Base-by-base conservation (phyloP, 2,888 invertebrate genomes). In the Conomelus anceps region DNA sequence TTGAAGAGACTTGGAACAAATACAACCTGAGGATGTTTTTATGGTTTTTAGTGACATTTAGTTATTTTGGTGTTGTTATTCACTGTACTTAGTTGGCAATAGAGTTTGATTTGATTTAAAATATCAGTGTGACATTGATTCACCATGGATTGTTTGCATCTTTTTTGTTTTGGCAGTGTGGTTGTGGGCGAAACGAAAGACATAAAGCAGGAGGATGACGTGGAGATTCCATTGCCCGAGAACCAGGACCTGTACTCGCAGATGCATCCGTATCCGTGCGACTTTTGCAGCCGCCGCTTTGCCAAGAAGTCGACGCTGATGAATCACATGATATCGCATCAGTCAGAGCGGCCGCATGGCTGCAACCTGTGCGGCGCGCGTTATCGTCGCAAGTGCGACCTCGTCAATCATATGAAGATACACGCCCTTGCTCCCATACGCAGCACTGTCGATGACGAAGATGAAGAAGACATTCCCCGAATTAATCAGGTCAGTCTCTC, bases 311-410 rank as follows among this genome's bases (percentile, higher is more conserved):
- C 96, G 4, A 97, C 96, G 90, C 94, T 97, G 0, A 96, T 97
- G 96, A 97, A 96, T 93, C 97, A 97, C 92, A 97, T 97, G 97
- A 96, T 97, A 7, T 96, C 97, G 0, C 97, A 97, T 93, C 97
- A 97, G 93, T 97, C 96, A 87, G 97, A 97, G 93, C 94, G 97
- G 11, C 97, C 97, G 1, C 96, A 97, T 92, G 96, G 96, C 22
- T 97, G 97, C 93, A 97, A 97, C 93, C 93, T 97, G 89, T 97
- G 97, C 92, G 97, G 97, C 0, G 96, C 96, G 22, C 95, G 97
- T 1, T 97, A 97, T 92, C 96, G 96, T 23, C 95, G 97, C 90
- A 96, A 96, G 92, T 95, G 95, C 91, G 97, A 97, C 93, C 95
- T 97, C 87, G 96, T 97, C 94, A 97, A 96, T 93, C 97, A 97